These are phyloP conservation scores for Pollenia labialis DNA, from an alignment of 2,888 invertebrate species.

Conservation along the genomic window DNA sequence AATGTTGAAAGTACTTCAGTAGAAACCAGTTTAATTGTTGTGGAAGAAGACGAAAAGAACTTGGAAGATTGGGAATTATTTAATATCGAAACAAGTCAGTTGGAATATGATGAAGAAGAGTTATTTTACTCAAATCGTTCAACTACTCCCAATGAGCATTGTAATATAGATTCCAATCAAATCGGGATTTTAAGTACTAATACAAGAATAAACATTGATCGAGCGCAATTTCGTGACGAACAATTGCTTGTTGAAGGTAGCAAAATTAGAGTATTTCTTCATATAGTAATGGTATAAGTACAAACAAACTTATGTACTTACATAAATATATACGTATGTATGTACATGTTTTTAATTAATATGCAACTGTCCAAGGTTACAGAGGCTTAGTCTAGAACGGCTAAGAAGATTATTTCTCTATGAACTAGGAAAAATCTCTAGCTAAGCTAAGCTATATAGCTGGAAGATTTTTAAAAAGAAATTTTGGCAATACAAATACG, in stretches of 20 bases:
- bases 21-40: not conserved
- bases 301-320: no score
- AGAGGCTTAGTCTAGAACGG: no score
- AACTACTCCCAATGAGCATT: slow-evolving; percentile 4
- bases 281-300: not conserved
- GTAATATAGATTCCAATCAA: not conserved
- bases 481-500: no score
- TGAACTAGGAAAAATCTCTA: no score
- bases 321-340: no score
- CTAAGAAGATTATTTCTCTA: no score
- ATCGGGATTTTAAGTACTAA: not conserved
- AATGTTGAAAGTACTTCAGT: not conserved
- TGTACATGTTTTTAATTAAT: no score
- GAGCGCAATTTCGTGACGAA: slow-evolving; percentile 77
- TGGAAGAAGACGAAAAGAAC: slow-evolving; percentile 27
- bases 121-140: slow-evolving; percentile 63
- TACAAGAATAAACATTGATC: slow-evolving; percentile 36
- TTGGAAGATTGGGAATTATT: slow-evolving; percentile 54
- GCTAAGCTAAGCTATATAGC: no score
- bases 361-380: no score
- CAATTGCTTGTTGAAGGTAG: slow-evolving; percentile 83
- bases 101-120: slow-evolving; percentile 80
- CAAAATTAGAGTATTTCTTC: not conserved
- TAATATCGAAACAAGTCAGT: slow-evolving; percentile 75
- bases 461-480: no score